Evolutionary conservation across 2,888 invertebrate genomes (phyloP).

Genomic region (Calliopum simillimum): DNA sequence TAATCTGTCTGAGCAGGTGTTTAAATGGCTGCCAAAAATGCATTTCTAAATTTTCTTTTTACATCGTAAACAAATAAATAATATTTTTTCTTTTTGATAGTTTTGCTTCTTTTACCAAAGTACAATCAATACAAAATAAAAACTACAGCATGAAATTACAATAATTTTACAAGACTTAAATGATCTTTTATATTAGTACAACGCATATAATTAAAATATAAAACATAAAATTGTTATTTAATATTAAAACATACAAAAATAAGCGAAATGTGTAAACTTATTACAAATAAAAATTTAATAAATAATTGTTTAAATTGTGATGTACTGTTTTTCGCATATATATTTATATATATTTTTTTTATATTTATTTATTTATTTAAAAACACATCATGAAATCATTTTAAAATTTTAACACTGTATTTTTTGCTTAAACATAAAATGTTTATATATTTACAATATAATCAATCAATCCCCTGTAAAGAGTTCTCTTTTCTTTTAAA

Average conservation of each 20-base stretch:
- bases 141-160: slow-evolving; percentile 34
- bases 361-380: too few relatives aligned
- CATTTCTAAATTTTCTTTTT: slow-evolving; percentile 35
- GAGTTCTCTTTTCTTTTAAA: slow-evolving; percentile 19
- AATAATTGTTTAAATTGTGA: slow-evolving; percentile 30
- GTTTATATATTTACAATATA: slow-evolving; percentile 19
- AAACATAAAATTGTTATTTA: background rate
- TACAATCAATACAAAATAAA: slow-evolving; percentile 30
- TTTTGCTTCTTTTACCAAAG: slow-evolving; percentile 24
- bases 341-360: too few relatives aligned
- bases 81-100: slow-evolving; percentile 24
- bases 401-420: slow-evolving; percentile 15
- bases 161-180: slow-evolving; percentile 39
- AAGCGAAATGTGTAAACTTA: slow-evolving; percentile 36
- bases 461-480: slow-evolving; percentile 25
- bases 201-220: slow-evolving; percentile 26
- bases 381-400: too few relatives aligned
- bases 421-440: slow-evolving; percentile 16
- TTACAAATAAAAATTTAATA: slow-evolving; percentile 15
- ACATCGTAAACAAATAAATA: slow-evolving; percentile 32
- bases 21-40: slow-evolving; percentile 63
- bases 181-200: slow-evolving; percentile 24
- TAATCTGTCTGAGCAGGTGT: slow-evolving; percentile 34
- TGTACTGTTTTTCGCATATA: slow-evolving; percentile 1
- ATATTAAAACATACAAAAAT: slow-evolving; percentile 21